A percentile compares a stretch with the other conserved stretches of the same genome.
Evolutionary conservation across 2,888 invertebrate genomes (phyloP).

Genomic region (Piscicola geometra): DNA sequence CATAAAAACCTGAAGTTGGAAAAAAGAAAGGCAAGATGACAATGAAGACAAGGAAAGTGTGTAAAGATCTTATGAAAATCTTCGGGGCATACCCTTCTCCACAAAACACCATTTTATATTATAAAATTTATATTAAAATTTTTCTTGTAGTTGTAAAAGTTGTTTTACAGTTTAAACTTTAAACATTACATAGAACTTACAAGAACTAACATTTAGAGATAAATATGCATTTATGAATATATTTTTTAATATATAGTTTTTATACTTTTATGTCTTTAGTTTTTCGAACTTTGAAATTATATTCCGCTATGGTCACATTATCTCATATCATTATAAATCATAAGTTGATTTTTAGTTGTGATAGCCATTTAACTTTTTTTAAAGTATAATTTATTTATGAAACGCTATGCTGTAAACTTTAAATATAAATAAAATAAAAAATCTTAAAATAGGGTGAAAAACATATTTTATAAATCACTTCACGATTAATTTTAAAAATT

Average conservation of each 20-base stretch:
- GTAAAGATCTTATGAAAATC: neutral
- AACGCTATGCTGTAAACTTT: too few species aligned
- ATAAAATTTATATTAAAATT: neutral
- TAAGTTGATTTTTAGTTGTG: neutral
- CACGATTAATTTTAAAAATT: too few species aligned
- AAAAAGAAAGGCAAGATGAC: conserved; percentile 2
- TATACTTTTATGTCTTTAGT: too few species aligned
- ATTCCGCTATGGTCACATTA: neutral
- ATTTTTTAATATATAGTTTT: too few species aligned
- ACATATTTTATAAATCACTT: too few species aligned
- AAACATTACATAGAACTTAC: neutral
- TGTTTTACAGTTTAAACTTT: neutral
- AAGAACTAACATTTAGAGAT: too few species aligned
- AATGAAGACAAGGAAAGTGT: neutral
- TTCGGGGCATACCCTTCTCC: neutral
- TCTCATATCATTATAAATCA: neutral
- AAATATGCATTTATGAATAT: neutral
- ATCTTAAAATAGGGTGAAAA: too few species aligned
- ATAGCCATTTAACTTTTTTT: too few species aligned
- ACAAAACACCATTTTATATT: neutral
- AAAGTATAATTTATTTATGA: too few species aligned
- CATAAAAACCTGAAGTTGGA: neutral
- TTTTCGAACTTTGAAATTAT: too few species aligned
- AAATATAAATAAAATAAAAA: too few species aligned
- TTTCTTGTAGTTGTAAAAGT: neutral